Percentiles rank a stretch among this genome's conserved stretches.
phyloP scores from a whole-genome alignment of 2,888 invertebrate genomes.

The Clanis bilineata region DNA sequence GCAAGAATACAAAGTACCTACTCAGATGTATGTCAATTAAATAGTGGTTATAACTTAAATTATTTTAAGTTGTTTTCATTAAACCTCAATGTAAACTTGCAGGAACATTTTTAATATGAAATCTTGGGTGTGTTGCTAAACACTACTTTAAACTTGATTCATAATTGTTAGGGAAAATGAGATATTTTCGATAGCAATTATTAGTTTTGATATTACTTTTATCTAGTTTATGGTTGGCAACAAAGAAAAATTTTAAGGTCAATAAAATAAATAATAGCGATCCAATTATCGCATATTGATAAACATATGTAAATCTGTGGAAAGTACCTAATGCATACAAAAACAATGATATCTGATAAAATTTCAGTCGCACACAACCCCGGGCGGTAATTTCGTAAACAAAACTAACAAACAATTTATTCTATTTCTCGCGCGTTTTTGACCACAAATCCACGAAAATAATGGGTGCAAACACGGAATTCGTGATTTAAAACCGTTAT shows the following conservation, averaged over 20 bases:
- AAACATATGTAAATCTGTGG: constrained; percentile 11
- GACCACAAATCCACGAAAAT: not conserved
- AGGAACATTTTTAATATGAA: too few relatives aligned
- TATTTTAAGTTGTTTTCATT: too few relatives aligned
- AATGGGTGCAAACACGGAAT: not conserved
- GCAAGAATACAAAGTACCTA: too few relatives aligned
- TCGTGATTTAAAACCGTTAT: not conserved
- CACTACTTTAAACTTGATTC: too few relatives aligned
- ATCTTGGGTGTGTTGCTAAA: too few relatives aligned
- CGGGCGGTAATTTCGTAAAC: constrained; percentile 68
- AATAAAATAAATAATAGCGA: not conserved
- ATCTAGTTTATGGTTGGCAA: not conserved
- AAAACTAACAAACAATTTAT: constrained; percentile 44
- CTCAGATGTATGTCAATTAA: too few relatives aligned
- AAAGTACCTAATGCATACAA: constrained; percentile 8
- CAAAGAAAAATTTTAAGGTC: not conserved
- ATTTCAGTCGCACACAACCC: constrained; percentile 16
- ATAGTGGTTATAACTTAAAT: too few relatives aligned
- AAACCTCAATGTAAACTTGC: too few relatives aligned
- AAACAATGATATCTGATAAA: constrained; percentile 21
- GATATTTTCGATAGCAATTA: not conserved
- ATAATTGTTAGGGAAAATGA: too few relatives aligned
- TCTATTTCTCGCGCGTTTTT: not conserved
- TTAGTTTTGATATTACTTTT: not conserved
- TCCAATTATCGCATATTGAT: constrained; percentile 9